These are phyloP conservation scores for Hypocryptadius cinnamomeus DNA, from an alignment of 2,113 vertebrate species.

Conservation along the genomic window DNA sequence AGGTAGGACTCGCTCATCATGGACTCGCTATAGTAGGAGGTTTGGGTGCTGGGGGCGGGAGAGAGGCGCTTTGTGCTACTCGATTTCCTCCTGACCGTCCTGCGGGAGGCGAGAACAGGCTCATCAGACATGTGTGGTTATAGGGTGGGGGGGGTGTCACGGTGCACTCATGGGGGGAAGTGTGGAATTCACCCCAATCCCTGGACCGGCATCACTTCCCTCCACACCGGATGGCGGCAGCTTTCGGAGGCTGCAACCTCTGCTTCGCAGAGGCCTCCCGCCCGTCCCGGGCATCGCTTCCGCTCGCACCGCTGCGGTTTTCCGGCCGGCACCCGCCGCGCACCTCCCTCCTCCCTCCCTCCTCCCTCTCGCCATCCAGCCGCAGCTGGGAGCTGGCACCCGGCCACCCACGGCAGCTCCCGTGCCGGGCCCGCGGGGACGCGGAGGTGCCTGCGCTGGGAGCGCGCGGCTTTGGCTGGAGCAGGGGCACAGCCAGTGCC, in stretches of 20 bases:
- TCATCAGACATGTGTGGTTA: neutral
- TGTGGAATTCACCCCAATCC: neutral
- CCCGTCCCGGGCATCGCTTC: neutral
- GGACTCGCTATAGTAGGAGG: constrained; percentile 75
- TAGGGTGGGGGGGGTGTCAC: accelerated
- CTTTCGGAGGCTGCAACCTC: neutral
- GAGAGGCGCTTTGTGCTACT: constrained; percentile 58
- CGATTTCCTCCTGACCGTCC: constrained; percentile 61
- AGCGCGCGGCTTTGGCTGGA: neutral
- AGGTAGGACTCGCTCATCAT: constrained; percentile 70
- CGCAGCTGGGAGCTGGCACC: neutral
- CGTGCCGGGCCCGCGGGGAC: neutral
- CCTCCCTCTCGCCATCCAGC: neutral
- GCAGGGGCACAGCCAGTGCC: neutral
- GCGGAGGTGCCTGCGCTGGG: neutral
- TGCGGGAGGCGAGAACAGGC: neutral
- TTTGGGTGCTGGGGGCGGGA: constrained; percentile 51
- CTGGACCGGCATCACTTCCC: neutral
- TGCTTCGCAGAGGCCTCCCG: neutral
- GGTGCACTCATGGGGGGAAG: accelerated
- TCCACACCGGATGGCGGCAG: neutral
- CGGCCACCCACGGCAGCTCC: neutral
- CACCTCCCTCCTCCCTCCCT: neutral
- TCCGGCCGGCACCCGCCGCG: neutral
- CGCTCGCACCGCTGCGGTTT: constrained; percentile 35